These are phyloP conservation scores for Eristalis arbustorum DNA, from an alignment of 2,888 invertebrate species.

Conservation along the genomic window DNA sequence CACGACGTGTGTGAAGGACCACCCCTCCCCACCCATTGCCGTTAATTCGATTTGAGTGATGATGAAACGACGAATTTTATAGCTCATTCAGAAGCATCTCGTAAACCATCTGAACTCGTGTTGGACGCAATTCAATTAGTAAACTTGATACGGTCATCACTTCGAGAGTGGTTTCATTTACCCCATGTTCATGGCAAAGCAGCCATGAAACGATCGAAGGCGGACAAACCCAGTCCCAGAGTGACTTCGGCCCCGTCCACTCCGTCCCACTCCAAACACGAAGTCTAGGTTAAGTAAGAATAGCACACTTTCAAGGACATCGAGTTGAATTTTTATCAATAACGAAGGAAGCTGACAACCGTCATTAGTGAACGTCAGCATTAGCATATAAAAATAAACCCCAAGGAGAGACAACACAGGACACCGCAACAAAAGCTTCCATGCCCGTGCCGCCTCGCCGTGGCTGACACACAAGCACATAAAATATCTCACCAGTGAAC, in stretches of 20 bases:
- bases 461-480: not conserved
- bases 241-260: no score
- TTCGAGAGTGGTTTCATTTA: not conserved
- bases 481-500: not conserved
- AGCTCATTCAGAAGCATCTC: not conserved
- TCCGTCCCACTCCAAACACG: not conserved
- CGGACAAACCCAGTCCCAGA: no score
- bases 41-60: not conserved
- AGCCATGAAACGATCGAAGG: slow-evolving; percentile 19
- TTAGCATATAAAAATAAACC: slow-evolving; percentile 42
- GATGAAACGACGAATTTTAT: not conserved
- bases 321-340: slow-evolving; percentile 34
- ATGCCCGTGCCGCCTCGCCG: not conserved
- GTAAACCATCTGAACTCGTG: not conserved
- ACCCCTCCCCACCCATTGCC: not conserved
- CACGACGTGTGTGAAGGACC: not conserved
- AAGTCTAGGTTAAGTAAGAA: slow-evolving; percentile 40
- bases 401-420: slow-evolving; percentile 8
- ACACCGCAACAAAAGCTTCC: slow-evolving; percentile 16
- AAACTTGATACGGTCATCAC: not conserved
- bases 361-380: slow-evolving; percentile 37
- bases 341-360: slow-evolving; percentile 47
- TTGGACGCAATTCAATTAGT: not conserved
- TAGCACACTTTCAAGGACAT: slow-evolving; percentile 35
- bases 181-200: not conserved